A percentile compares a stretch with the other conserved stretches of the same genome.
These are phyloP conservation scores for Neosilurus hyrtlii DNA, from an alignment of 2,797 vertebrate species.

Conservation along the genomic window DNA sequence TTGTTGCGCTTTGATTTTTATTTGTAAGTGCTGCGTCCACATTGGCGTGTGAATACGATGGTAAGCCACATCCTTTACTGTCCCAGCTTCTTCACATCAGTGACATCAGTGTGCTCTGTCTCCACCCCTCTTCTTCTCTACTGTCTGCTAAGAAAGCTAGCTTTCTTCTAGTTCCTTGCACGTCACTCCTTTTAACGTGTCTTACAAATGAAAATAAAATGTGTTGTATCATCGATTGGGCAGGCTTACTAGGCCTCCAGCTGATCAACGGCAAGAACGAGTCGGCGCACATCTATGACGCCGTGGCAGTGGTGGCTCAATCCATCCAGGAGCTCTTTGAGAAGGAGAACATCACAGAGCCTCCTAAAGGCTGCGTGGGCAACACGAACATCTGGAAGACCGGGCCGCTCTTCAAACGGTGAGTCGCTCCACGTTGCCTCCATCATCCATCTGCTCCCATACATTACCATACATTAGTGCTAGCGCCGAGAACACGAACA, in stretches of 20 bases:
- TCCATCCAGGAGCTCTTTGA: slow-evolving; percentile 86
- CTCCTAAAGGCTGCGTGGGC: slow-evolving; percentile 84
- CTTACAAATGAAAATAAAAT: slow-evolving; percentile 9
- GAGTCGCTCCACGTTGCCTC: slow-evolving; percentile 36
- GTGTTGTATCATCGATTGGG: slow-evolving; percentile 49
- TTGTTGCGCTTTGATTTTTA: slow-evolving; percentile 52
- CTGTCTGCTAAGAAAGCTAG: slow-evolving; percentile 44
- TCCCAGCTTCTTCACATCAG: slow-evolving; percentile 59
- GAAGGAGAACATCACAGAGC: slow-evolving; percentile 89
- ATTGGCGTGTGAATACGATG: slow-evolving; percentile 65
- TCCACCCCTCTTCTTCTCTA: slow-evolving; percentile 25
- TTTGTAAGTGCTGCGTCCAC: slow-evolving; percentile 60
- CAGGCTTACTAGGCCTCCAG: slow-evolving; percentile 87
- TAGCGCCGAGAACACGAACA: slow-evolving; percentile 33
- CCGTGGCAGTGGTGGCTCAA: slow-evolving; percentile 83
- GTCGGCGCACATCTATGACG: slow-evolving; percentile 85
- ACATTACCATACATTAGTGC: slow-evolving; percentile 48
- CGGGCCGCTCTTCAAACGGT: slow-evolving; percentile 87
- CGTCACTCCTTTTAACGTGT: slow-evolving; percentile 34
- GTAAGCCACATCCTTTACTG: slow-evolving; percentile 74
- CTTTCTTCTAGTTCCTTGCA: slow-evolving; percentile 44
- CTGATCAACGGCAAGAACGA: slow-evolving; percentile 89
- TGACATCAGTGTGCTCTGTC: slow-evolving; percentile 53
- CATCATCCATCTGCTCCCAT: slow-evolving; percentile 47
- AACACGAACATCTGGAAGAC: slow-evolving; percentile 94